Percentiles rank a stretch among this genome's conserved stretches.
Evolutionary conservation across 37 sponge, comb jelly and placozoan species (phyloP).

Genomic region (Geodia barretti): DNA sequence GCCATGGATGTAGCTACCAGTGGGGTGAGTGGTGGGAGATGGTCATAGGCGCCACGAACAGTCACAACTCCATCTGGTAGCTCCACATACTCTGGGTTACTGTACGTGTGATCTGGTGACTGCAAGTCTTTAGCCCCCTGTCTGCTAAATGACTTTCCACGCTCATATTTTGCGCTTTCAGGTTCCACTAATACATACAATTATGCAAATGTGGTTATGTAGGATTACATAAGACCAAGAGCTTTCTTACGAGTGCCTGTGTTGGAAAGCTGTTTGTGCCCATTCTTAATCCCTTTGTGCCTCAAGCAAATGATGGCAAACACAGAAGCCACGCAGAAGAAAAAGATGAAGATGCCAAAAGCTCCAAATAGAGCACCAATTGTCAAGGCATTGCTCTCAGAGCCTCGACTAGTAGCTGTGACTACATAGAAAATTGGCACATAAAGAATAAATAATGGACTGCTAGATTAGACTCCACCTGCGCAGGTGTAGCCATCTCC

Average conservation of each 20-base stretch:
- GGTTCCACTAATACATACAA: no score
- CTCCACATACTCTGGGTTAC: no score
- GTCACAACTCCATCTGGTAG: background rate
- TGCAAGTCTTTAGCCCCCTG: background rate
- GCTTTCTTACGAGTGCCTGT: no score
- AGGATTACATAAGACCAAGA: no score
- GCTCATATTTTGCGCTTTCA: no score
- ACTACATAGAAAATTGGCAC: background rate
- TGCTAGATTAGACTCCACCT: background rate
- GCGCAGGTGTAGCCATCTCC: background rate
- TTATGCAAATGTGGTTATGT: no score
- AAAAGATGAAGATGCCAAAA: background rate
- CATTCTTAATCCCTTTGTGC: background rate
- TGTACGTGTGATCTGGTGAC: no score
- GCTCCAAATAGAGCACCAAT: background rate
- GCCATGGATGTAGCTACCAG: background rate
- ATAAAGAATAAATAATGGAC: background rate
- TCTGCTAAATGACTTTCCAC: no score
- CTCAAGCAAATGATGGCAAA: background rate
- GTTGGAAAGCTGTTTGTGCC: no score
- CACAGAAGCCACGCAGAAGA: background rate
- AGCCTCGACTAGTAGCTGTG: background rate
- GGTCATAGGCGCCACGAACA: background rate
- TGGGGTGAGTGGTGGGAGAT: background rate
- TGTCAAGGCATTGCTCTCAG: background rate